A percentile compares a stretch with the other conserved stretches of the same genome.
phyloP scores from a whole-genome alignment of 2,113 vertebrate genomes.

The Albula glossodonta region DNA sequence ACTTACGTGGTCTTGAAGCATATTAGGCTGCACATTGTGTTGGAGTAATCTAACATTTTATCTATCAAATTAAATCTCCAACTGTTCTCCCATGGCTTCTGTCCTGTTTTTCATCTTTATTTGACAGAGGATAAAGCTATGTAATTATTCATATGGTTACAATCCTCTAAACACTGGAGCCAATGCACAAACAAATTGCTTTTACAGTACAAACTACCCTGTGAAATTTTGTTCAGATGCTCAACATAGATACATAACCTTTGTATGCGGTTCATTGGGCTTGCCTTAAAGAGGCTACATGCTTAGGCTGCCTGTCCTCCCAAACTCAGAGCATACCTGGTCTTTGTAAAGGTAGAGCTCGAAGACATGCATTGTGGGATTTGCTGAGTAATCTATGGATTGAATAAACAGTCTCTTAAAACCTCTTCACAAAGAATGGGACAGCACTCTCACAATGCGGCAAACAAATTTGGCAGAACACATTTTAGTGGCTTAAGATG shows the following conservation, averaged over 20 bases:
- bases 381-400: no score
- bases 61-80: slow-evolving; percentile 1
- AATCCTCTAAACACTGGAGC: not conserved
- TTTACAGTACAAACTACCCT: not conserved
- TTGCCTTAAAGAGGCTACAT: no score
- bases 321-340: no score
- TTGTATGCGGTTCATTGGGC: not conserved
- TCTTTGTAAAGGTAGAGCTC: no score
- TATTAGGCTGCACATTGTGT: not conserved
- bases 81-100: not conserved
- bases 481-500: not conserved
- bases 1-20: not conserved
- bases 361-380: no score
- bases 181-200: not conserved
- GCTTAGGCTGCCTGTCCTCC: no score
- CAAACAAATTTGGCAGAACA: not conserved
- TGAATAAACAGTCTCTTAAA: not conserved
- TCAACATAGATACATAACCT: no score
- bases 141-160: not conserved
- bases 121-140: not conserved
- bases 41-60: not conserved
- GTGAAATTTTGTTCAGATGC: not conserved
- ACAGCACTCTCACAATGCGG: not conserved
- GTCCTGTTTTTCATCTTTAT: slow-evolving; percentile 1
- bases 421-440: not conserved